Evolutionary conservation across 2,797 vertebrate genomes (phyloP).

Genomic region (Strix occidentalis): DNA sequence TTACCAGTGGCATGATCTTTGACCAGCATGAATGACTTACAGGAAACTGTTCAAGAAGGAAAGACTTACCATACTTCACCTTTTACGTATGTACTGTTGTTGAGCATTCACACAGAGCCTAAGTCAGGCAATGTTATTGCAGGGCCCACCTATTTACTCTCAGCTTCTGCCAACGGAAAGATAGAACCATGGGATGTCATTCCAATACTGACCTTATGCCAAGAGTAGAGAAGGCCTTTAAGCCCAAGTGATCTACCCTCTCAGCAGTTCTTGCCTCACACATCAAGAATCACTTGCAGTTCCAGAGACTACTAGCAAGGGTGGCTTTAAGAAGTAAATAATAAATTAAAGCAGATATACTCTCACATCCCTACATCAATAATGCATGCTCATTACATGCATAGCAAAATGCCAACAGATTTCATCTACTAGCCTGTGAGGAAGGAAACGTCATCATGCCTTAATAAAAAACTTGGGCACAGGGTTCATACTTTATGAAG

Average conservation of each 20-base stretch:
- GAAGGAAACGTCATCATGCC: neutral
- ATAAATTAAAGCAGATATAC: neutral
- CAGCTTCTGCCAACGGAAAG: neutral
- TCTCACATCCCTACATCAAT: neutral
- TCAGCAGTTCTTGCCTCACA: neutral
- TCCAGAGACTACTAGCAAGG: neutral
- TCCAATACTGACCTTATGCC: neutral
- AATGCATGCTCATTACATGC: neutral
- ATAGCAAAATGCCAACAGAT: neutral
- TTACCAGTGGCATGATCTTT: neutral
- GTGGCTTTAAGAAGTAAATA: neutral
- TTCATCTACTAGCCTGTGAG: neutral
- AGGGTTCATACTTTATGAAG: neutral
- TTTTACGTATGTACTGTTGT: fast-evolving
- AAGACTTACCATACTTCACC: neutral
- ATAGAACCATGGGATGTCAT: neutral
- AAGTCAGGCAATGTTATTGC: neutral
- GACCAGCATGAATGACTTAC: neutral
- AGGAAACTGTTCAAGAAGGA: neutral
- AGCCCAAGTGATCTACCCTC: neutral
- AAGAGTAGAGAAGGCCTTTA: neutral
- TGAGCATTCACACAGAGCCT: neutral
- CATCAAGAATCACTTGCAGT: neutral
- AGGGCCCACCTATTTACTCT: neutral
- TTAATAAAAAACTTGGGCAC: neutral